Evolutionary conservation across 2,797 vertebrate genomes (phyloP).

Genomic region (Alauda arvensis): DNA sequence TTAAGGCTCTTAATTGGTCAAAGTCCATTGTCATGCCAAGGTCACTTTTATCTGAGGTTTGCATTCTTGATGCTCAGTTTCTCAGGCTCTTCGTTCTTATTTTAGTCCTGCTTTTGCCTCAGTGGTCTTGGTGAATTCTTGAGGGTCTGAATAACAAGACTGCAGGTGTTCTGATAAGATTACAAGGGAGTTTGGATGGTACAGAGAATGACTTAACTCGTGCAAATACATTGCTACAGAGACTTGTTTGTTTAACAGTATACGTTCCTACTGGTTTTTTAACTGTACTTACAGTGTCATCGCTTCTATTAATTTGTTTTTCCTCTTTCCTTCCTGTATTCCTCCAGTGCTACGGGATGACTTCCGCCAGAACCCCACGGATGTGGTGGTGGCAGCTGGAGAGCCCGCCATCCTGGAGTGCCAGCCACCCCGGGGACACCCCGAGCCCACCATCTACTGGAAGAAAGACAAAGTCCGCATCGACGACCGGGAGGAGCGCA

Average conservation of each 20-base stretch:
- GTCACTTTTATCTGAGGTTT: too few species aligned
- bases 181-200: too few species aligned
- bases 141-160: too few species aligned
- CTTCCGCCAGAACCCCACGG: slow-evolving; percentile 95
- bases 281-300: fast-evolving
- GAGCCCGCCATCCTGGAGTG: slow-evolving; percentile 96
- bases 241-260: background rate
- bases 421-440: slow-evolving; percentile 93
- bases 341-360: slow-evolving; percentile 91
- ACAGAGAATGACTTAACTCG: too few species aligned
- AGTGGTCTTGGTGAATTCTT: too few species aligned
- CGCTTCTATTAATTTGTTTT: background rate
- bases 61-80: too few species aligned
- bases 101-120: too few species aligned
- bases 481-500: slow-evolving; percentile 92
- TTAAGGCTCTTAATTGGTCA: too few species aligned
- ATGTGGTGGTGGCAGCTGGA: slow-evolving; percentile 93
- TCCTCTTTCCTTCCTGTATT: background rate
- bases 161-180: too few species aligned
- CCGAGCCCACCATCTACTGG: slow-evolving; percentile 97
- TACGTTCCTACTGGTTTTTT: background rate
- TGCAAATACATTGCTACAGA: too few species aligned
- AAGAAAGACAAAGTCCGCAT: slow-evolving; percentile 96
- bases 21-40: too few species aligned
- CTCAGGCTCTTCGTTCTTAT: too few species aligned